Base-by-base conservation (phyloP, 1,140 invertebrate species). In the Heterodera schachtii region DNA sequence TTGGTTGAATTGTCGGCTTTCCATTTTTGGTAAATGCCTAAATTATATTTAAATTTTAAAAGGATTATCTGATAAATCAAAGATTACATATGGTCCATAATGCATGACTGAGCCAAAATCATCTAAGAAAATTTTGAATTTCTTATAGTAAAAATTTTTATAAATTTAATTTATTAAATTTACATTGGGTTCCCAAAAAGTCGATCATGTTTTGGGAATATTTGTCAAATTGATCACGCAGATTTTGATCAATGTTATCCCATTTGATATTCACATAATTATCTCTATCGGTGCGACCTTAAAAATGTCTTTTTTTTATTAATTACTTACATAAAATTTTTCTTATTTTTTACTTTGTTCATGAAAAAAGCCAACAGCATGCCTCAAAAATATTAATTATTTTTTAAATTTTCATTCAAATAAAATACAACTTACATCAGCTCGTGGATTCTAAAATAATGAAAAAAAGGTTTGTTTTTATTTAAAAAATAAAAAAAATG, bases 261-360 rank as follows among this genome's bases (percentile, higher is more conserved):
- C 89, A 90, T 9, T 88, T 73, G 44, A 91, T 76, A 69, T 88
- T 89, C 49, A 91, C 86, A 81, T 87, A 90, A 67, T 86, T 81
- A 79, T 90, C 90, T 31, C 91, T 82, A 81, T 91, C 91, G 7
- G 86, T 84, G 64, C 90, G 19, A 93, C 90, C 84, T 92, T 92
- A 85, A 93, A 93, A 83, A 93, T 92, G 85, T 94, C 91, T 41
- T 87, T 87, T 67, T 19, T 41, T 44, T 41, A 41, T 52, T 44
- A 80, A 16, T 77, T 19, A 44, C 44, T 44, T 70, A 57, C 47
- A 6, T 31, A 46, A 78, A 31, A 21, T 43, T 31, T 31, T 31
- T 31, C 0, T 31, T 31, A 31, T 41, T 74, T 79, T 78, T 41
- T 81, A 46, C 86, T 87, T 76, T 91, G 91, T 77, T 91, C 91